Base-by-base conservation (phyloP, 2,113 vertebrate species). In the Camarhynchus parvulus region DNA sequence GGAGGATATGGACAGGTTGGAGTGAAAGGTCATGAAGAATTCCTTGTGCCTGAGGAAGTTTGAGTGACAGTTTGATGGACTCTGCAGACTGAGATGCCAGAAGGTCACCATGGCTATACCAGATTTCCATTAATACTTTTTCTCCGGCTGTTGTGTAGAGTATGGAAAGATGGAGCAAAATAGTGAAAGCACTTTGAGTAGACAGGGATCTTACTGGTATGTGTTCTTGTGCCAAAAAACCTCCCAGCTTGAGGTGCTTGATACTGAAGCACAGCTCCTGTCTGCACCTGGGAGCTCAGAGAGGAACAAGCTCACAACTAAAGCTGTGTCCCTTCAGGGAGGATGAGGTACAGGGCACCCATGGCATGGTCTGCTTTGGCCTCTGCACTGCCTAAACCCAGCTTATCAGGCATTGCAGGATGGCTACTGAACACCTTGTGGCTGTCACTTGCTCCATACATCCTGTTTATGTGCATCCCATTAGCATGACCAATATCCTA, bases 371-470 rank as follows among this genome's bases (percentile, higher is more conserved):
- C 2, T 31, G 46, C 37, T 31, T 46, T n/a, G 31, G 53, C 24
- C 55, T 56, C 75, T 46, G 50, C 37, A 14, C 35, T 6, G 11
- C 72, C 55, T 16, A 9, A 64, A n/a, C n/a, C 68, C 64, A 74
- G 63, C 31, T 59, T 2, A 42, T 4, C 47, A 6, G 52, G 46
- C 0, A 0, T 7, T 64, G 58, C 49, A 11, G 8, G 4, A 2
- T 5, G 28, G 62, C 79, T 69, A 0, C 35, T 7, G 46, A 73
- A 37, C 11, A 9, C 52, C 33, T 24, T 10, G 15, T 15, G 25
- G 20, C 1, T 56, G 55, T 25, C 78, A 13, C 56, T 59, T 53
- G 19, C 12, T 59, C 66, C 63, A 27, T 9, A 31, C 21, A 7
- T 33, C 27, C 47, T 25, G 14, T 41, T 78, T 49, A 31, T n/a